Base-by-base conservation (phyloP, 1,140 invertebrate species). In the Scaptodrosophila lebanonensis region DNA sequence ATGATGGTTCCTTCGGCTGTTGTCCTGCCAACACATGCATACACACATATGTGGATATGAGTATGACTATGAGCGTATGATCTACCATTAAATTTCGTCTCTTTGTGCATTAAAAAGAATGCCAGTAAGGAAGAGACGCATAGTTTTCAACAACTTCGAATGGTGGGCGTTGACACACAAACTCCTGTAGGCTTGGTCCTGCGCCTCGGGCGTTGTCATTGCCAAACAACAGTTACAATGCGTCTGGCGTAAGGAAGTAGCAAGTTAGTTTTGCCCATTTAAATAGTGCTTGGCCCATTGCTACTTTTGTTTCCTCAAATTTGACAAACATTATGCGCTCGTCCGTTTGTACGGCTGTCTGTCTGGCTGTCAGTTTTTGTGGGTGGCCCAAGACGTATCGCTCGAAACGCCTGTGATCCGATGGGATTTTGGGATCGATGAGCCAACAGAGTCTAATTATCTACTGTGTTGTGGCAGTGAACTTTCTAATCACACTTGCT, bases 171-270 rank as follows among this genome's bases (percentile, higher is more conserved):
- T 48, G 53, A 59, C 73, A 39, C 36, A 45, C 32, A 57, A 67
- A 72, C 63, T 44, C 27, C 32, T 56, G 35, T 15, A 32, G 29
- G 11, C 12, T 15, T 16, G 12, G 12, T 43, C 9, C 29, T 8
- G 17, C 13, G 15, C 25, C 16, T 27, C 44, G 36, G 56, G 38
- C 49, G 57, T 64, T 25, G 18, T 43, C 40, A 42, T 51, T 53
- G 40, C 33, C 42, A 40, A 38, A 61, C 57, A 76, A 76, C 40
- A 20, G 59, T 11, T 20, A 79, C 57, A 77, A 76, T 69, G 66
- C 36, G 18, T 9, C 18, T 32, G 53, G 76, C 75, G 76, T 79
- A 79, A 79, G 75, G 75, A 79, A 79, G 75, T 79, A 83, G 75
- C 75, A 32, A 59, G 69, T 79, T 79, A 79, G 75, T 39, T 70